Base-by-base conservation (phyloP, 2,888 invertebrate genomes). In the Bombylius major region DNA sequence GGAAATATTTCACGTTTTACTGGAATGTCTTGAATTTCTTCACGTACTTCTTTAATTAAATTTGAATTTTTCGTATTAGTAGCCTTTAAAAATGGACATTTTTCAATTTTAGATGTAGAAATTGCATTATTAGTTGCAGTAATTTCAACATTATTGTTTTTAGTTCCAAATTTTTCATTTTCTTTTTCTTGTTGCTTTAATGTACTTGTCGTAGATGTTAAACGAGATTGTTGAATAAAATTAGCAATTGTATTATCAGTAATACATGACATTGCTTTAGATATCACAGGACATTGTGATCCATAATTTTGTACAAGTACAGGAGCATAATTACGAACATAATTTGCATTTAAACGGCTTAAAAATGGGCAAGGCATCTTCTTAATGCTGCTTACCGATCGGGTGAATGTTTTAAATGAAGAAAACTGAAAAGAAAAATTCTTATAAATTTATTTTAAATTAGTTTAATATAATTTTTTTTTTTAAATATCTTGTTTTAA, bases 291-390 rank as follows among this genome's bases (percentile, higher is more conserved):
- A 67, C 92, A 93, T 66, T 85, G 85, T 65, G 82, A 83, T 42
- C 86, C 87, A 71, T 89, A 92, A 64, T 82, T 84, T 73, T 88
- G 88, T 66, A 89, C 73, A 63, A 93, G 76, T 55, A 79, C 78
- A 47, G 84, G 77, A 50, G 86, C 87, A 76, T 93, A 89, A 74
- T 89, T 90, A 62, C 87, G 84, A 61, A 92, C 81, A 75, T 87
- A 92, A 67, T 83, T 82, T 62, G 85, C 79, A 66, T 86, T 87
- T 60, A 92, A 77, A 62, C 87, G 84, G 65, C 86, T 86, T 67
- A 92, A 76, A 76, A 93, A 92, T 61, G 92, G 92, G 73, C 92
- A 93, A 70, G 90, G 87, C 90, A 92, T 91, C 69, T 75, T 83
- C 70, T 71, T 60, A 59, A 61, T 58, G 59, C 60, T 60, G 59